Percentiles rank a stretch among this genome's conserved stretches.
Evolutionary conservation across 2,797 vertebrate species (phyloP).

Genomic region (Schizopygopsis malacanthus): DNA sequence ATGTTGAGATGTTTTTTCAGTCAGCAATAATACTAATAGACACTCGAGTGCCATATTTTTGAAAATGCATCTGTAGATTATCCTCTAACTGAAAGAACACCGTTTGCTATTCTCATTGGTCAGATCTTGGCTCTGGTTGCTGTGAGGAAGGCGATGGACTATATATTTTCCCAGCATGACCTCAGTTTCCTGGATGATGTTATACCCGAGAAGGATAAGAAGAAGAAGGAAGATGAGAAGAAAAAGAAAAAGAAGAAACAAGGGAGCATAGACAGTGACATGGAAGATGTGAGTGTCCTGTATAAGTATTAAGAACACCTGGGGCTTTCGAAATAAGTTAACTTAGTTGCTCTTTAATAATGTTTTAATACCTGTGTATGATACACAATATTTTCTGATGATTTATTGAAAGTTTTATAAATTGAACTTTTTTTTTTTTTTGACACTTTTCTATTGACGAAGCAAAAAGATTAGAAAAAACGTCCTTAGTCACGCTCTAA

Average conservation of each 20-base stretch:
- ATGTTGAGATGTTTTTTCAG: not conserved
- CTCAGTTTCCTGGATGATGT: constrained; percentile 96
- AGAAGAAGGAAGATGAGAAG: constrained; percentile 98
- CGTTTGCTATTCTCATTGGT: constrained; percentile 39
- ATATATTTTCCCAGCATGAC: constrained; percentile 95
- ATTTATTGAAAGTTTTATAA: not conserved
- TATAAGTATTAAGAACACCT: not conserved
- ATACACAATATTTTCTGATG: not conserved
- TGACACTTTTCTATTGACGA: not conserved
- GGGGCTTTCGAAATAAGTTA: not conserved
- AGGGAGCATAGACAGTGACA: constrained; percentile 90
- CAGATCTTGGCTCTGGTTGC: constrained; percentile 97
- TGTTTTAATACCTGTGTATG: not conserved
- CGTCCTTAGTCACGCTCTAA: not conserved
- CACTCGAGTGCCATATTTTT: constrained; percentile 4
- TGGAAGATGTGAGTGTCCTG: constrained; percentile 87
- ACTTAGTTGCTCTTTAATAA: not conserved
- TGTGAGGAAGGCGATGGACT: constrained; percentile 96
- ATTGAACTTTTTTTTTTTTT: not conserved
- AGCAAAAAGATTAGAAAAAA: not conserved
- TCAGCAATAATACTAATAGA: not conserved
- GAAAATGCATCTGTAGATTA: not conserved
- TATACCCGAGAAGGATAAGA: constrained; percentile 99
- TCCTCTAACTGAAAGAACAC: not conserved
- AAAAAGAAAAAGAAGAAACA: constrained; percentile 92